Conservation (phyloP, 1,140 invertebrate species). For the Thaumatotibia leucotreta region DNA sequence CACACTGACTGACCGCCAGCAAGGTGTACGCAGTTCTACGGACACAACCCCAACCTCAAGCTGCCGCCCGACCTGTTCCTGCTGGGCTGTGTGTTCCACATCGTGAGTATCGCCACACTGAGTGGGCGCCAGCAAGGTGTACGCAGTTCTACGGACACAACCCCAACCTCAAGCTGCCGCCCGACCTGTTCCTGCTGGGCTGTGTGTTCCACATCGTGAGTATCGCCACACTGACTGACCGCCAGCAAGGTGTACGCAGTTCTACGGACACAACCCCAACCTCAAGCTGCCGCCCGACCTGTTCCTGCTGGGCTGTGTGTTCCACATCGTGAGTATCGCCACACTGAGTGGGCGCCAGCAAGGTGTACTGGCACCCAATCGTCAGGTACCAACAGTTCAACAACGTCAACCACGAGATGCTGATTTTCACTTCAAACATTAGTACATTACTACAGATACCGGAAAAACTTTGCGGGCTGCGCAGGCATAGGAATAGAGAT, state of each 20-base stretch:
- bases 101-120: slow-evolving; percentile 73
- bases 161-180: slow-evolving; percentile 90
- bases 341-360: not conserved
- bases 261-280: slow-evolving; percentile 92
- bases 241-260: slow-evolving; percentile 44
- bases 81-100: slow-evolving; percentile 94
- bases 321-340: slow-evolving; percentile 82
- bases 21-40: slow-evolving; percentile 82
- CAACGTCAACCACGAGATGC: slow-evolving; percentile 91
- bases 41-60: slow-evolving; percentile 91
- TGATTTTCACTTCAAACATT: too few relatives aligned
- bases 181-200: slow-evolving; percentile 92
- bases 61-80: slow-evolving; percentile 92
- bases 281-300: slow-evolving; percentile 91
- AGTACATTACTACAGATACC: too few relatives aligned
- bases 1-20: not conserved
- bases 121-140: not conserved
- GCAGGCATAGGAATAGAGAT: too few relatives aligned
- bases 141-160: slow-evolving; percentile 90
- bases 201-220: slow-evolving; percentile 92
- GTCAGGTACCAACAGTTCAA: too few relatives aligned
- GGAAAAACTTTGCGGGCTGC: too few relatives aligned
- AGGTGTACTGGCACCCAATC: too few relatives aligned
- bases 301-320: slow-evolving; percentile 94
- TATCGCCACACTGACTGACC: not conserved